A percentile compares a stretch with the other conserved stretches of the same genome.
These are phyloP conservation scores for Dascillus cervinus DNA, from an alignment of 2,888 invertebrate genomes.

Conservation along the genomic window DNA sequence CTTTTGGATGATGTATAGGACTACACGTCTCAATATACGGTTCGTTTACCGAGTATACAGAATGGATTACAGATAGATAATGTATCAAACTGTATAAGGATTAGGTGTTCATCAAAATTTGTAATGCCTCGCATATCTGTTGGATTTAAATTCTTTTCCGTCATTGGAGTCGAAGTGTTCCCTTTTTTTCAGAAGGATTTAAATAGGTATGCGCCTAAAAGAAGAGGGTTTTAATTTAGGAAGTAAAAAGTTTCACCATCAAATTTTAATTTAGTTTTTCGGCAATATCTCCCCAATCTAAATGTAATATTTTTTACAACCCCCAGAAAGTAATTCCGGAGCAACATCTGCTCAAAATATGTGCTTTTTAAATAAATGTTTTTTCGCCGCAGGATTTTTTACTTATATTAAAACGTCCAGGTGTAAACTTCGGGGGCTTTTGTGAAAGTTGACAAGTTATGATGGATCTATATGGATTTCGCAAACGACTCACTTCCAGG, in stretches of 20 bases:
- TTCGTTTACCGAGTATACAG: too few relatives aligned
- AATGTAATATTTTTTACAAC: slow-evolving; percentile 17
- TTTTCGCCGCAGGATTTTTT: slow-evolving; percentile 34
- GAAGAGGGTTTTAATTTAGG: too few relatives aligned
- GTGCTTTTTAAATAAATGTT: slow-evolving; percentile 33
- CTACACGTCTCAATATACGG: too few relatives aligned
- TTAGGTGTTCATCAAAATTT: too few relatives aligned
- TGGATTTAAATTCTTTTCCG: too few relatives aligned
- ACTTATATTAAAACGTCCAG: slow-evolving; percentile 29
- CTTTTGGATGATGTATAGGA: too few relatives aligned
- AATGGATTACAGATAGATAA: too few relatives aligned
- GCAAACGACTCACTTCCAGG: slow-evolving; percentile 19
- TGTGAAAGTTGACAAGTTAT: slow-evolving; percentile 34
- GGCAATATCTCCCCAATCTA: slow-evolving; percentile 9
- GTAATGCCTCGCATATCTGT: too few relatives aligned
- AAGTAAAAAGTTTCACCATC: slow-evolving; percentile 2
- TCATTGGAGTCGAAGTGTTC: too few relatives aligned
- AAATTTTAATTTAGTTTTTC: slow-evolving; percentile 9
- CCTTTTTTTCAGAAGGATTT: too few relatives aligned
- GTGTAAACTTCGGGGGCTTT: slow-evolving; percentile 26
- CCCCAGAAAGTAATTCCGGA: slow-evolving; percentile 27
- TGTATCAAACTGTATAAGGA: too few relatives aligned
- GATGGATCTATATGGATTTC: slow-evolving; percentile 33
- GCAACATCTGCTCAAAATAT: slow-evolving; percentile 35
- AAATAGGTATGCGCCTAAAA: too few relatives aligned